These are phyloP conservation scores for Diarsia dahlii DNA, from an alignment of 2,888 invertebrate species.

Conservation along the genomic window DNA sequence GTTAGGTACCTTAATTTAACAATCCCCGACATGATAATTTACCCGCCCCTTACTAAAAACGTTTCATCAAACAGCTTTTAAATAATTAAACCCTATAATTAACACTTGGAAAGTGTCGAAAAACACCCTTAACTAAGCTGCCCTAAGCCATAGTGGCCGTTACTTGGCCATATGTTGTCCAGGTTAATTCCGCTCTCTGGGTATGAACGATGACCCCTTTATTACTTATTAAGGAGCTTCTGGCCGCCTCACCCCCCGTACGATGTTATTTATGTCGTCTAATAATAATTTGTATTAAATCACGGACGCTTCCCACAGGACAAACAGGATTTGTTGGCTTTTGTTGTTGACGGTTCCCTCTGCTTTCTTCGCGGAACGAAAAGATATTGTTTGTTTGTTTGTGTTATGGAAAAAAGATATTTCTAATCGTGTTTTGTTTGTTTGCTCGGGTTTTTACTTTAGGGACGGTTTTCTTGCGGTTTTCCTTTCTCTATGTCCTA, in stretches of 20 bases:
- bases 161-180: slow-evolving; percentile 81
- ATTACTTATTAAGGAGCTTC: slow-evolving; percentile 90
- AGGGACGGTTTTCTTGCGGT: slow-evolving; percentile 34
- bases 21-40: slow-evolving; percentile 16
- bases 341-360: slow-evolving; percentile 83
- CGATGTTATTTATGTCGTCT: slow-evolving; percentile 90
- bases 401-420: slow-evolving; percentile 77
- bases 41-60: neutral
- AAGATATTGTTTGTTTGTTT: slow-evolving; percentile 81
- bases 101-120: slow-evolving; percentile 60
- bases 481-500: slow-evolving; percentile 27
- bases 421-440: slow-evolving; percentile 69
- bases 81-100: slow-evolving; percentile 59
- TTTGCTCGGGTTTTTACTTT: slow-evolving; percentile 63
- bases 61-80: slow-evolving; percentile 37
- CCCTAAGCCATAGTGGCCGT: slow-evolving; percentile 65
- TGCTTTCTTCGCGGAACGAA: slow-evolving; percentile 78
- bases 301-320: slow-evolving; percentile 87
- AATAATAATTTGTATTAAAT: slow-evolving; percentile 91
- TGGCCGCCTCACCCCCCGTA: slow-evolving; percentile 81
- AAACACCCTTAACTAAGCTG: slow-evolving; percentile 67
- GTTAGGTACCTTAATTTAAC: neutral
- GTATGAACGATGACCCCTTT: slow-evolving; percentile 90
- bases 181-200: slow-evolving; percentile 84
- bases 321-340: slow-evolving; percentile 89